phyloP scores from a whole-genome alignment of 2,888 invertebrate genomes.

The Pasiphila rectangulata region DNA sequence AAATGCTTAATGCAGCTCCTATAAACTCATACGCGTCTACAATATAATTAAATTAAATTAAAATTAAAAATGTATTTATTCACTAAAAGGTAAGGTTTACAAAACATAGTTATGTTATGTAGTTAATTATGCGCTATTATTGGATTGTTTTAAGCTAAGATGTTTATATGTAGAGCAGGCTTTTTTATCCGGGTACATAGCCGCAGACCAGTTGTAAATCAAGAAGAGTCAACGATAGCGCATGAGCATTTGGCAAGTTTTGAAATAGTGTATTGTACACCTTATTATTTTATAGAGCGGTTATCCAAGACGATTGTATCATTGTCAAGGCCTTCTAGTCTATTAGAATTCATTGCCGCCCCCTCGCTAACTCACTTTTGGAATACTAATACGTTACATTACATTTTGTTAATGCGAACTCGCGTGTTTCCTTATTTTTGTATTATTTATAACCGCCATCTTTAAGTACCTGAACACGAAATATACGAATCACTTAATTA shows the following conservation, averaged over 20 bases:
- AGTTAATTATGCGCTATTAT: no score
- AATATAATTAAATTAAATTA: no score
- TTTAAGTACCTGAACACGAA: background rate
- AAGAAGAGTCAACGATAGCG: background rate
- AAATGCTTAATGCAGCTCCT: no score
- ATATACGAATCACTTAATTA: background rate
- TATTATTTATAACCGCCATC: background rate
- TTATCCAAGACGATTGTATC: conserved; percentile 62
- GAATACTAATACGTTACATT: conserved; percentile 62
- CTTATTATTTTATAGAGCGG: conserved; percentile 51
- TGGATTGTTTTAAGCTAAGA: no score
- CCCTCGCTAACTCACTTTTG: conserved; percentile 60
- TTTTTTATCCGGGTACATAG: no score
- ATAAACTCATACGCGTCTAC: no score
- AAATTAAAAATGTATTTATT: no score
- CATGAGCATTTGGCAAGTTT: conserved; percentile 13
- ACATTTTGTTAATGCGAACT: conserved; percentile 50
- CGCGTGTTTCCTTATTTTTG: conserved; percentile 42
- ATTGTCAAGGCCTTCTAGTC: conserved; percentile 71
- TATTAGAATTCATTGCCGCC: conserved; percentile 71
- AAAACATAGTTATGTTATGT: no score
- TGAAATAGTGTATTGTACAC: conserved; percentile 18
- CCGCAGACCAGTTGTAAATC: no score
- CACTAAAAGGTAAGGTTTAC: no score
- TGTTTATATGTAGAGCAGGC: no score